Conservation (phyloP, 2,113 vertebrate genomes). For the Scolopax mira region DNA sequence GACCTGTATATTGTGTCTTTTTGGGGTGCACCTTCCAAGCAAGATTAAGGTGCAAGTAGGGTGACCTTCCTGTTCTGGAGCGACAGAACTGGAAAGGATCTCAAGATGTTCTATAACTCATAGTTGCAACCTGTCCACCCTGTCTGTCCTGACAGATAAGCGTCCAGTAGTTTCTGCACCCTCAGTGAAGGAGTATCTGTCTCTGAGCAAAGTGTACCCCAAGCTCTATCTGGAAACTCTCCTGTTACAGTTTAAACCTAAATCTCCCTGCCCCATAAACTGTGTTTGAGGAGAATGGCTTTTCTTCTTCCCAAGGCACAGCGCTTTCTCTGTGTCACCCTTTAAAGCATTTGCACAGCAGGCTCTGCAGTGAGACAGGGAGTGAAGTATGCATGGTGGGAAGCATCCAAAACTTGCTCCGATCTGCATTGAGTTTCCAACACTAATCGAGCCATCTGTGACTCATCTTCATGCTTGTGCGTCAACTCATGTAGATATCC, state of each 20-base stretch:
- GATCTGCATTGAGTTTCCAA: constrained; percentile 2
- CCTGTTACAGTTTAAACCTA: background rate
- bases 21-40: background rate
- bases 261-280: background rate
- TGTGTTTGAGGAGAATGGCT: background rate
- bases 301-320: background rate
- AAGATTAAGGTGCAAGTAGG: background rate
- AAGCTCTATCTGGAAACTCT: background rate
- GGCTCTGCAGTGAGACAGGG: constrained; percentile 16
- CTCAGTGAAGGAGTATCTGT: background rate
- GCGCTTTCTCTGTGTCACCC: background rate
- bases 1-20: background rate
- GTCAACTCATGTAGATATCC: background rate
- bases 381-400: background rate
- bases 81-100: background rate
- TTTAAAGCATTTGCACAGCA: constrained; percentile 4
- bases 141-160: background rate
- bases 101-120: background rate
- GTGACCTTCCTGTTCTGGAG: background rate
- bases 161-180: background rate
- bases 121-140: background rate
- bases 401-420: constrained; percentile 27
- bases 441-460: background rate
- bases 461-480: constrained; percentile 10
- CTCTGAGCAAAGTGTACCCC: background rate